Base-by-base conservation (phyloP, 1,140 invertebrate species). In the Nasonia giraulti region DNA sequence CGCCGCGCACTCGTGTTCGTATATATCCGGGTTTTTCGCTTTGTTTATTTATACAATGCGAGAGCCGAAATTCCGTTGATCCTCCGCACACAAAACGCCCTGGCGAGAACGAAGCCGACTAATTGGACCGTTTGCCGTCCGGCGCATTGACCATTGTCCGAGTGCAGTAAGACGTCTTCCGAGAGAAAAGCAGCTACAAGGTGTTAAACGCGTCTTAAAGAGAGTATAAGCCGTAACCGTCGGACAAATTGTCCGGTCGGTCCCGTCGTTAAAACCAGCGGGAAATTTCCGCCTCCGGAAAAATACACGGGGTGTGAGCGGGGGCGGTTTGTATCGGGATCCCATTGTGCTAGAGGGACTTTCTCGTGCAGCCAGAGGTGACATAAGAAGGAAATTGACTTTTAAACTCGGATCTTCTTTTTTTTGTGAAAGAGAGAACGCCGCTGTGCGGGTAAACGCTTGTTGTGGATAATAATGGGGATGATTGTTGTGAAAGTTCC, bases 321-420 rank as follows among this genome's bases (percentile, higher is more conserved):
- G 87, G 87, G 92, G 92, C 90, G 91, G 89, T 92, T 92, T 91
- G 91, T 91, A 86, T 62, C 6, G 33, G 2, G 2, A 7, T 23
- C 31, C 11, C 33, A 14, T 83, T 80, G 44, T 62, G 44, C 68
- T 27, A 12, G 27, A 44, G 5, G 40, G 10, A 27, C 68, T 7
- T 31, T 62, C 14, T 69, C 66, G 66, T 44, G 7, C 27, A 27
- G n/a, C 10, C 31, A 17, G 20, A 75, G 55, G 78, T 80, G 69
- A 71, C 68, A 31, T 71, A 33, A 75, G 75, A 12, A 31, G 2
- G 5, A 85, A 82, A 78, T 85, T 85, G 84, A 85, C 84, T 85
- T 78, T 85, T 78, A 85, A 85, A 69, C 23, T 75, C 7, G 31
- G 77, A n/a, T 40, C 31, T 66, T 27, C 50, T 77, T 88, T 78